phyloP scores from a whole-genome alignment of 2,113 vertebrate species.

The Sphaerodactylus townsendi region DNA sequence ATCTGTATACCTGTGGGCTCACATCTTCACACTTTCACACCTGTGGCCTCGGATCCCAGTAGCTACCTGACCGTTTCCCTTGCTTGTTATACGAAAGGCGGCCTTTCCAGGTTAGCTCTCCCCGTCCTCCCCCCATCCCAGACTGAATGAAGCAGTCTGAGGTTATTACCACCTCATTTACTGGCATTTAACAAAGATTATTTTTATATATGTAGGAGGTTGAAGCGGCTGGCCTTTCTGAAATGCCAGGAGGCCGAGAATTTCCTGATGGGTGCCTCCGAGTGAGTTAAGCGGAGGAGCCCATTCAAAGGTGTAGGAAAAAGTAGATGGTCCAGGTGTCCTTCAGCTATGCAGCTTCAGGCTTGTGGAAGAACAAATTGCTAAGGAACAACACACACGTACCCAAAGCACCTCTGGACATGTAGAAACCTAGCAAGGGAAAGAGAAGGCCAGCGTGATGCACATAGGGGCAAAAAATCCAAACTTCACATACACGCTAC shows the following conservation, averaged over 20 bases:
- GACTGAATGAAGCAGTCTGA: constrained; percentile 11
- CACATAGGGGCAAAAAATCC: too few relatives aligned
- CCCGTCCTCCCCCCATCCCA: background rate
- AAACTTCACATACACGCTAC: too few relatives aligned
- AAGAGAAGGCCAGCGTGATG: background rate
- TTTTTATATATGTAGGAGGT: constrained; percentile 32
- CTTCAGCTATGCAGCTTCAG: background rate
- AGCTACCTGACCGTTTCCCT: background rate
- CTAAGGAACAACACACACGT: background rate
- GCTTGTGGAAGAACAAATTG: background rate
- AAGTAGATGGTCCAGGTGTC: too few relatives aligned
- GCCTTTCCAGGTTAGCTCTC: background rate
- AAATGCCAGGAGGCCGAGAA: background rate
- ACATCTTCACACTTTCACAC: background rate
- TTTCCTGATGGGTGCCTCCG: background rate
- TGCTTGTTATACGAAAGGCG: background rate
- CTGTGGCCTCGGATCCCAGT: background rate
- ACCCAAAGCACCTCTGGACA: too few relatives aligned
- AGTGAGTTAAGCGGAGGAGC: background rate
- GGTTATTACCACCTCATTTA: constrained; percentile 38
- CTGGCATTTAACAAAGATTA: constrained; percentile 38
- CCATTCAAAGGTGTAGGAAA: background rate
- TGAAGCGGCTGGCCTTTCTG: constrained; percentile 9
- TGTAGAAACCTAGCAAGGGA: background rate
- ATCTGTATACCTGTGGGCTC: background rate